These are phyloP conservation scores for Drosophila koepferae DNA, from an alignment of 2,888 invertebrate genomes.

Conservation along the genomic window DNA sequence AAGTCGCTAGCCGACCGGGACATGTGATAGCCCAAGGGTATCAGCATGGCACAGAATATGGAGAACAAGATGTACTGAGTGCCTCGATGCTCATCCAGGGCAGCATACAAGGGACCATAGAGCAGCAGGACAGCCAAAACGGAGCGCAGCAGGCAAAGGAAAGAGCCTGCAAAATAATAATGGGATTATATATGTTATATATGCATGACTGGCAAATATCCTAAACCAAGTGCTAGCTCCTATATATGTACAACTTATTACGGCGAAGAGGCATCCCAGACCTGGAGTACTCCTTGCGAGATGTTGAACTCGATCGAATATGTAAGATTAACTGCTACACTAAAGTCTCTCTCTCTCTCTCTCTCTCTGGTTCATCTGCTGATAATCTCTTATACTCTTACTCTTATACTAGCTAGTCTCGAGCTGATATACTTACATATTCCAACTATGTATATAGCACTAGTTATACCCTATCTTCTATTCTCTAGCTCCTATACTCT, in stretches of 20 bases:
- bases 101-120: slow-evolving; percentile 95
- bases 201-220: not conserved
- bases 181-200: not conserved
- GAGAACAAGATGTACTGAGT: slow-evolving; percentile 97
- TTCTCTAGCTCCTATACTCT: too few relatives aligned
- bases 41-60: slow-evolving; percentile 95
- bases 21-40: slow-evolving; percentile 95
- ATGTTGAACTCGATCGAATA: not conserved
- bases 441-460: not conserved
- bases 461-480: not conserved
- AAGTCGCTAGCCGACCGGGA: slow-evolving; percentile 97
- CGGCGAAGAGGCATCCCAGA: not conserved
- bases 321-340: not conserved
- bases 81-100: slow-evolving; percentile 92
- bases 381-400: not conserved
- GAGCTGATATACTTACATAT: not conserved
- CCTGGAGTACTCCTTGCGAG: not conserved
- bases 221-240: not conserved
- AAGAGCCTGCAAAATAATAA: slow-evolving; percentile 85
- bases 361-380: not conserved
- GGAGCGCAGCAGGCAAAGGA: slow-evolving; percentile 93
- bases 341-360: not conserved
- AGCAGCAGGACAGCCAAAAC: slow-evolving; percentile 91
- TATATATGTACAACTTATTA: not conserved
- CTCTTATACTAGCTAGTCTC: not conserved